phyloP scores from a whole-genome alignment of 2,113 vertebrate species.

The Callaeas wilsoni region DNA sequence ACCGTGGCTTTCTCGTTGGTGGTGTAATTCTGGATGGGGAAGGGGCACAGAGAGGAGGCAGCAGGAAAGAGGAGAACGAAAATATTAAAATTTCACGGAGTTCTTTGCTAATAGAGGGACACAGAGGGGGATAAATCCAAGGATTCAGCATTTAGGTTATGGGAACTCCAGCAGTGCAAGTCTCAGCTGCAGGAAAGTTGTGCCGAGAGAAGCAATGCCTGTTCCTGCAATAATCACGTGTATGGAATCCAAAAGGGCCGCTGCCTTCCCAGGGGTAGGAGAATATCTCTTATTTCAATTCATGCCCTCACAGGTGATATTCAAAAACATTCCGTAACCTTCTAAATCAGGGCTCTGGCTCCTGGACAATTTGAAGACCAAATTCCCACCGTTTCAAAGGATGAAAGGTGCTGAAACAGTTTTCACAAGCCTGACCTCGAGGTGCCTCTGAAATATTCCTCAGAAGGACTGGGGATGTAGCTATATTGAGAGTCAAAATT shows the following conservation, averaged over 20 bases:
- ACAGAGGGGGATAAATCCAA: not conserved
- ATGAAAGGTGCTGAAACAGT: not conserved
- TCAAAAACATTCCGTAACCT: not conserved
- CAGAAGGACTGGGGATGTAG: not conserved
- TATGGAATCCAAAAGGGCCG: not conserved
- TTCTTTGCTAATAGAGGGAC: not conserved
- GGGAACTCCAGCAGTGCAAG: not conserved
- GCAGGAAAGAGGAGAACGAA: not conserved
- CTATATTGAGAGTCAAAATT: not conserved
- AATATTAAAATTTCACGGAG: not conserved
- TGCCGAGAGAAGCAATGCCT: not conserved
- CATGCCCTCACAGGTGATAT: not conserved
- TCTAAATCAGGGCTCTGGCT: not conserved
- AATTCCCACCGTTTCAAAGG: not conserved
- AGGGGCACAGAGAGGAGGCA: not conserved
- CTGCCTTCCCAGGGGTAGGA: not conserved
- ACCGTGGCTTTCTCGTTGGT: conserved; percentile 77
- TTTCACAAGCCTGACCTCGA: not conserved
- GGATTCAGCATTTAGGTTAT: not conserved
- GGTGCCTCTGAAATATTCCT: not conserved
- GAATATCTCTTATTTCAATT: not conserved
- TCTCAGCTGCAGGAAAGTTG: not conserved
- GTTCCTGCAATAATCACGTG: not conserved
- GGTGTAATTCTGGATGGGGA: conserved; percentile 70
- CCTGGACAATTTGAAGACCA: not conserved